Conservation (phyloP, 1,140 invertebrate species). For the Euwallacea fornicatus region DNA sequence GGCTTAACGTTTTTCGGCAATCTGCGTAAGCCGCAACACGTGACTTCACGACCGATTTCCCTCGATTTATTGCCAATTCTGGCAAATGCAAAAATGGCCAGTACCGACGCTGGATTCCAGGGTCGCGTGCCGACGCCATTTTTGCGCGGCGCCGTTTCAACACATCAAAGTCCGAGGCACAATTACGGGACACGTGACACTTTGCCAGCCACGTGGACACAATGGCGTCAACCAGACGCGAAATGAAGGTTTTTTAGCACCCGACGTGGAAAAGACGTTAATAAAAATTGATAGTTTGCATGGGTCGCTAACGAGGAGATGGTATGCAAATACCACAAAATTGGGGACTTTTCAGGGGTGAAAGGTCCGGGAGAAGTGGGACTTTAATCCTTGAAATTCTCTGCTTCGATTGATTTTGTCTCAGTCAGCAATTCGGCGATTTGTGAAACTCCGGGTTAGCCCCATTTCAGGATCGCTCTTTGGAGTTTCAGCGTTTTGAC, state of each 20-base stretch:
- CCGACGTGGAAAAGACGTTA: conserved; percentile 39
- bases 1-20: conserved; percentile 27
- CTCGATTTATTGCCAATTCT: conserved; percentile 50
- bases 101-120: conserved; percentile 27
- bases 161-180: conserved; percentile 46
- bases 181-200: conserved; percentile 45
- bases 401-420: too few species aligned
- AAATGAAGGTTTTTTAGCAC: conserved; percentile 47
- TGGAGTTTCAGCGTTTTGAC: too few species aligned
- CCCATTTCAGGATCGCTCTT: too few species aligned
- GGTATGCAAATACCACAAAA: conserved; percentile 26
- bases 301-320: conserved; percentile 17
- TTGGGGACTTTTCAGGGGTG: conserved; percentile 7
- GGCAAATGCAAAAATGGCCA: conserved; percentile 48
- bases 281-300: conserved; percentile 34
- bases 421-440: too few species aligned
- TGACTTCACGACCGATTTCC: conserved; percentile 47
- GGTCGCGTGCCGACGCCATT: conserved; percentile 32
- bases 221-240: conserved; percentile 48
- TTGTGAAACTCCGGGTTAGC: too few species aligned
- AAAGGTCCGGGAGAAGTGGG: not conserved
- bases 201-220: conserved; percentile 47
- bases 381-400: too few species aligned
- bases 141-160: conserved; percentile 43
- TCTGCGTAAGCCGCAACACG: conserved; percentile 48